Conservation (phyloP, 37 sponge, comb jelly and placozoan species). For the Axinella damicornis region DNA sequence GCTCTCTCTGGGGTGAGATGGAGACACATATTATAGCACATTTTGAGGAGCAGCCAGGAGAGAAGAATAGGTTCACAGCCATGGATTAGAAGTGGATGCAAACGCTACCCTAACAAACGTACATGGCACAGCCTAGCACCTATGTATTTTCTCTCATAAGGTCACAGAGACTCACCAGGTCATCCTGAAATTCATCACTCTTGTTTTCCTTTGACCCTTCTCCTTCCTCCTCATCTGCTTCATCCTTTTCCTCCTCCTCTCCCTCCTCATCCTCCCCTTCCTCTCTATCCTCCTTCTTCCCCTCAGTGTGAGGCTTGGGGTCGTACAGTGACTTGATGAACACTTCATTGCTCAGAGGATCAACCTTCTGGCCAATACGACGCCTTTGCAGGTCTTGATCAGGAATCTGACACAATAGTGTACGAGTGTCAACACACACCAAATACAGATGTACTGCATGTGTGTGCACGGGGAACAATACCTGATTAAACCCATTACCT, state of each 20-base stretch:
- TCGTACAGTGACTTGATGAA: constrained; percentile 40
- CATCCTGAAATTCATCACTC: constrained; percentile 45
- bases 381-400: constrained; percentile 70
- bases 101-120: too few species aligned
- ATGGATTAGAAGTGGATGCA: too few species aligned
- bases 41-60: too few species aligned
- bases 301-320: constrained; percentile 24
- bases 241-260: constrained; percentile 43
- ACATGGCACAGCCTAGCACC: too few species aligned
- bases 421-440: too few species aligned
- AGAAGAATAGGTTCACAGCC: background rate
- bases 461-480: too few species aligned
- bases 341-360: constrained; percentile 67
- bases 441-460: too few species aligned
- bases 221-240: constrained; percentile 3
- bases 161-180: constrained; percentile 24
- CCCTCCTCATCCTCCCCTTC: constrained; percentile 65
- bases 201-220: constrained; percentile 4
- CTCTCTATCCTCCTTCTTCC: constrained; percentile 39
- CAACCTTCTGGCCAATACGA: constrained; percentile 65
- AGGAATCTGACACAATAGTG: constrained; percentile 68
- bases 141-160: too few species aligned
- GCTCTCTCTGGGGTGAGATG: background rate
- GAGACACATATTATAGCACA: too few species aligned
- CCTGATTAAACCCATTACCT: constrained; percentile 44